Base-by-base conservation (phyloP, 2,888 invertebrate species). In the Antheraea yamamai region DNA sequence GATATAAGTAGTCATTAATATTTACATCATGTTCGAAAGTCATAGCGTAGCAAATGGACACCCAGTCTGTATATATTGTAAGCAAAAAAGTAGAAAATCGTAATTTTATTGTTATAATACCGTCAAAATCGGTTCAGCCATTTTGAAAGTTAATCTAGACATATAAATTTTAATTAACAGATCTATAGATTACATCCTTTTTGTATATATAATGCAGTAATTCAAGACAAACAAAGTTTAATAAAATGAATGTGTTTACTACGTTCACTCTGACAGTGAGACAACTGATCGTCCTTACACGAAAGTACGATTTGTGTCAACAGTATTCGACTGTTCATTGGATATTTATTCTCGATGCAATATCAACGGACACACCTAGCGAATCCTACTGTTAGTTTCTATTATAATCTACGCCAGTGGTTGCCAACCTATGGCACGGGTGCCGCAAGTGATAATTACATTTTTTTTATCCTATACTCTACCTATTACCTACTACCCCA, bases 301-400 rank as follows among this genome's bases (percentile, higher is more conserved):
- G 26, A 30, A 66, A 66, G 64, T 30, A 66, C 64, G 26, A 66
- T 66, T 30, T 66, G 30, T 66, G 26, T 66, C 30, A 66, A 66
- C 26, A 66, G 30, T 66, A 66, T 66, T 66, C 30, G 64, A 66
- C 64, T 66, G 14, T 66, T 30, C 26, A 66, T 30, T 20, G 30
- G 64, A 30, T 3, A 66, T 66, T 66, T 66, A 66, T 14, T 66
- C 26, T 66, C 64, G 64, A 30, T 66, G 30, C 26, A 66, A 66
- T 30, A 66, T 30, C 64, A 26, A 18, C 64, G 64, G 14, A 66
- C 64, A 30, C 64, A 30, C 30, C 64, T 66, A 66, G 26, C 26
- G 64, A 26, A 14, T 64, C 23, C 64, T 64, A 64, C 26, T 66
- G 26, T 66, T 66, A 12, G 64, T 26, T 26, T 16, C 14, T 64